Evolutionary conservation across 2,888 invertebrate genomes (phyloP), one percentile per base, ranked within the genome.

Genomic region (Meganola albula): DNA sequence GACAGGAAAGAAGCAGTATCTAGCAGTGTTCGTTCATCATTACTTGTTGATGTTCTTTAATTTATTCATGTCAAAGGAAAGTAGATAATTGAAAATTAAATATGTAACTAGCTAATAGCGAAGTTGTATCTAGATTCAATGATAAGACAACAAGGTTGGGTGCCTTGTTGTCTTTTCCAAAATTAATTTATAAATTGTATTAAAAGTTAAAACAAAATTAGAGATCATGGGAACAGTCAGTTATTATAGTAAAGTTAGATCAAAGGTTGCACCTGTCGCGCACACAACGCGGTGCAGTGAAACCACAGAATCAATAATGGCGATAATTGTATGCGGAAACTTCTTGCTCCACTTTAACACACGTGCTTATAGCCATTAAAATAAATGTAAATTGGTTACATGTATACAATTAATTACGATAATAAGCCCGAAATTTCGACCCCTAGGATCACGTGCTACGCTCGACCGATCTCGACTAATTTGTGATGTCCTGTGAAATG

Each of bases 221-320:
- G 38, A 29, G 37, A 39, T 37, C 53, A 61, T 68, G 66, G 56
- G 68, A 64, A 64, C 45, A n/a, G 16, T 31, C 3, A 20, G 4
- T n/a, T n/a, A n/a, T 20, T 27, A 30, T 32, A 31, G 23, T 36
- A 18, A 1, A 22, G 16, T 35, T 12, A 20, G 23, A 11, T 26
- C 31, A 31, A 30, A 50, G 41, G 22, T 40, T 50, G 51, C 80
- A 79, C 79, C 79, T 79, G 79, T 49, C 43, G 29, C n/a, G n/a
- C n/a, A 30, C 38, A 49, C 49, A 40, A 34, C 37, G 34, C 51
- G 53, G 56, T 48, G 42, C 52, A 27, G 43, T 41, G 29, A 43
- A 51, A 83, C 84, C 83, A 40, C 84, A 77, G 74, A 80, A 74
- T 82, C 79, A 82, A 84, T n/a, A n/a, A n/a, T 83, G 75, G 84